phyloP scores from a whole-genome alignment of 2,797 vertebrate genomes.

The Danio kyathit region DNA sequence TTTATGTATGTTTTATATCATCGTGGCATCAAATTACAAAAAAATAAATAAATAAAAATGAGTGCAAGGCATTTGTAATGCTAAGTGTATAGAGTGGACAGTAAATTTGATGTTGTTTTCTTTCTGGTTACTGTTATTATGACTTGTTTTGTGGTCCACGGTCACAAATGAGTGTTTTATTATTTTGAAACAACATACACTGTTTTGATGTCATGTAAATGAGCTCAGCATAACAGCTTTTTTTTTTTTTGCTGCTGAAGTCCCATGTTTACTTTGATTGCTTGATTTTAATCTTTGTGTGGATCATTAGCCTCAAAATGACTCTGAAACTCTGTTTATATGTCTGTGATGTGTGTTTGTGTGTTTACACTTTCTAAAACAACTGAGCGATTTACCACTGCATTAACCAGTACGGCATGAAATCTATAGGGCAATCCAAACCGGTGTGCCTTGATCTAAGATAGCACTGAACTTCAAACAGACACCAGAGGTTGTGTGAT shows the following conservation, averaged over 20 bases:
- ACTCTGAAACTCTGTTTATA: not conserved
- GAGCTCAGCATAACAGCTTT: not conserved
- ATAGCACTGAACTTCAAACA: conserved; percentile 31
- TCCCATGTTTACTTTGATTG: conserved; percentile 10
- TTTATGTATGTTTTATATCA: no score
- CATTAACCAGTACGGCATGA: not conserved
- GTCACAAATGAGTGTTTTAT: not conserved
- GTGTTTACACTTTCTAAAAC: conserved; percentile 4
- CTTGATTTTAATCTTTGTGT: conserved; percentile 15
- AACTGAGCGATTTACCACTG: not conserved
- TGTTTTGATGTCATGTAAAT: not conserved
- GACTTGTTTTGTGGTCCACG: no score
- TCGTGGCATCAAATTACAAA: no score
- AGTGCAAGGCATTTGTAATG: no score
- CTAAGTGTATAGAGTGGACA: no score
- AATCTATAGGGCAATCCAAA: conserved; percentile 22
- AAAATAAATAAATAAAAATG: no score
- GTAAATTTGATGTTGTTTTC: no score
- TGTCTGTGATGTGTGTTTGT: not conserved
- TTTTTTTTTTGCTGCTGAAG: not conserved
- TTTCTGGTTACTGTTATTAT: no score
- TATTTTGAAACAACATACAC: not conserved
- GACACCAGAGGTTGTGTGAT: conserved; percentile 39
- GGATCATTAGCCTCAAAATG: conserved; percentile 18
- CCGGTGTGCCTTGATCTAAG: not conserved